Base-by-base conservation (phyloP, 2,888 invertebrate species). In the Autographa gamma region DNA sequence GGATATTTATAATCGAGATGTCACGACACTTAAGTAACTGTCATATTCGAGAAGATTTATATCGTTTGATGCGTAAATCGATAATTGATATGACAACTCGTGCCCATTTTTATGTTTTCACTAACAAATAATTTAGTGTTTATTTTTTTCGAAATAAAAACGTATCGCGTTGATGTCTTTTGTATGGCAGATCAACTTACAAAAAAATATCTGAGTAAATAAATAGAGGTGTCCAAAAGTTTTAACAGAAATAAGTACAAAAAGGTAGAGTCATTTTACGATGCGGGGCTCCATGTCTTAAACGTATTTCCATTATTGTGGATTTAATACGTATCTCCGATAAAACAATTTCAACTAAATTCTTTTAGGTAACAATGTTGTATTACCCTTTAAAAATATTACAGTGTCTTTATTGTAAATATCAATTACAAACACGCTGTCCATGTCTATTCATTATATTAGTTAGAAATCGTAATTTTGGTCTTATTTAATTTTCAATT, bases 151-250 rank as follows among this genome's bases (percentile, higher is more conserved):
- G 16, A 1, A n/a, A 74, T 68, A 1, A 66, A 61, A 62, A 68
- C 31, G 56, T 58, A 77, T 73, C 92, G 91, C 94, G 94, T 94
- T 93, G 92, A 94, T 91, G 93, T 94, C 94, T 94, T 93, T 93
- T 91, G 78, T 89, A 90, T 82, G 82, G 76, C 71, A 67, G 69
- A 19, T 60, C 63, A 70, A 68, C 48, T 9, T 60, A 31, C 6
- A 16, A 9, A 38, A 60, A 34, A 63, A 56, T 54, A 61, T 31
- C n/a, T 2, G 7, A 6, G 4, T 6, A 48, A 48, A 48, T 6
- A 48, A 16, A 25, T 25, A 16, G 2, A 16, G 5, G 14, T 14
- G 5, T 3, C 14, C 3, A 43, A 5, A 16, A 6, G 5, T n/a
- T 43, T 43, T n/a, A 48, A 38, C 34, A 38, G 34, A 38, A 38